Conservation (phyloP, 2,113 vertebrate genomes). For the Ovis canadensis region DNA sequence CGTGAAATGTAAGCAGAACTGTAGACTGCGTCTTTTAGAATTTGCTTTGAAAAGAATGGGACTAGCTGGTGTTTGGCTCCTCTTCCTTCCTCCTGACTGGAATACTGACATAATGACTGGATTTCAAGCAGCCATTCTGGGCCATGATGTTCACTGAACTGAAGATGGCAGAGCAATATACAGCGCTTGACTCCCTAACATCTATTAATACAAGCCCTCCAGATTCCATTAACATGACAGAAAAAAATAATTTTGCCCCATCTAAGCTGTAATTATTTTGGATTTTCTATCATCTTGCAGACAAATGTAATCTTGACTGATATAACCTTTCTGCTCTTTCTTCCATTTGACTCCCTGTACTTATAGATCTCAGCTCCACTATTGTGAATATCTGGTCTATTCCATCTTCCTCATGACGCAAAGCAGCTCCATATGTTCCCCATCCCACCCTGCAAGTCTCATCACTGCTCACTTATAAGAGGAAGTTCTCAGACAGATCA, state of each 20-base stretch:
- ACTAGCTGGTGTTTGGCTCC: background rate
- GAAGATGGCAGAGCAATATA: background rate
- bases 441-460: background rate
- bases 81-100: background rate
- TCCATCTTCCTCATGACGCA: background rate
- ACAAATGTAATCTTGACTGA: background rate
- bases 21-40: background rate
- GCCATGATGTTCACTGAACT: background rate
- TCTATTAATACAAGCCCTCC: background rate
- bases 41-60: background rate
- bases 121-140: background rate
- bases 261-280: background rate
- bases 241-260: background rate
- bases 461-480: background rate
- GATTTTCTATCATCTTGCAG: background rate
- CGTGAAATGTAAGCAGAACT: background rate
- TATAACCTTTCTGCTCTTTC: background rate
- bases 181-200: background rate
- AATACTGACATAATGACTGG: background rate
- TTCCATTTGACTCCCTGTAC: background rate
- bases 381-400: background rate
- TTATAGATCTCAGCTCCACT: background rate
- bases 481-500: background rate
- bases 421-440: background rate
- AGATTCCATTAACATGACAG: background rate